phyloP scores from a whole-genome alignment of 1,140 invertebrate genomes.

The Hormaphis cornu region DNA sequence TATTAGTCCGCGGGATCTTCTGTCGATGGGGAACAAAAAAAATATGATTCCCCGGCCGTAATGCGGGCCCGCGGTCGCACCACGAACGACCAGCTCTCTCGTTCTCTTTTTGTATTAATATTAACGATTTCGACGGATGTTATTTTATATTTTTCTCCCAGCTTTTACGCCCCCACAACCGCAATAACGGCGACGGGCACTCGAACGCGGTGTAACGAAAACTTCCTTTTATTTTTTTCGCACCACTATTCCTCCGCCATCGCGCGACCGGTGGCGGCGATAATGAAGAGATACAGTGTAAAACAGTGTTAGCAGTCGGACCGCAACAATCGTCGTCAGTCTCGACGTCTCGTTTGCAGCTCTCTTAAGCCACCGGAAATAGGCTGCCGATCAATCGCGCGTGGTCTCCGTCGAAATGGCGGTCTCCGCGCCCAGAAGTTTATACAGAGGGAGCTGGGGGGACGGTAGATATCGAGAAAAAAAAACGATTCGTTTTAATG shows the following conservation, averaged over 20 bases:
- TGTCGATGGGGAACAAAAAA: conserved; percentile 32
- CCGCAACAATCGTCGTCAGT: no score
- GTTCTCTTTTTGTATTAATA: conserved; percentile 29
- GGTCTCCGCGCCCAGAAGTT: no score
- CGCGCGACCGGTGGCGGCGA: not conserved
- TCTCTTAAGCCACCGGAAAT: no score
- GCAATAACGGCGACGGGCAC: not conserved
- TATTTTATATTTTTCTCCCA: not conserved
- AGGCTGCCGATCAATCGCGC: no score
- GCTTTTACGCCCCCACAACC: not conserved
- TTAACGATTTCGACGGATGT: conserved; percentile 29
- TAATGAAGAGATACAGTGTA: conserved; percentile 27
- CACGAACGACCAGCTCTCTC: conserved; percentile 11
- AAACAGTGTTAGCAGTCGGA: not conserved
- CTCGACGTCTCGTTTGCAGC: no score
- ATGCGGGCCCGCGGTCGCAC: no score
- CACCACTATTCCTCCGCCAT: not conserved
- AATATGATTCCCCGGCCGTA: conserved; percentile 16
- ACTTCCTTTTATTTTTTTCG: not conserved
- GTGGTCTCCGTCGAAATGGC: no score
- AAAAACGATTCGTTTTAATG: no score
- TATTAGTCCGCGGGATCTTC: conserved; percentile 32
- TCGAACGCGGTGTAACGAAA: conserved; percentile 19
- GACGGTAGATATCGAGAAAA: no score
- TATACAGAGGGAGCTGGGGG: no score